Base-by-base conservation (phyloP, 2,113 vertebrate species). In the Hemicordylus capensis region DNA sequence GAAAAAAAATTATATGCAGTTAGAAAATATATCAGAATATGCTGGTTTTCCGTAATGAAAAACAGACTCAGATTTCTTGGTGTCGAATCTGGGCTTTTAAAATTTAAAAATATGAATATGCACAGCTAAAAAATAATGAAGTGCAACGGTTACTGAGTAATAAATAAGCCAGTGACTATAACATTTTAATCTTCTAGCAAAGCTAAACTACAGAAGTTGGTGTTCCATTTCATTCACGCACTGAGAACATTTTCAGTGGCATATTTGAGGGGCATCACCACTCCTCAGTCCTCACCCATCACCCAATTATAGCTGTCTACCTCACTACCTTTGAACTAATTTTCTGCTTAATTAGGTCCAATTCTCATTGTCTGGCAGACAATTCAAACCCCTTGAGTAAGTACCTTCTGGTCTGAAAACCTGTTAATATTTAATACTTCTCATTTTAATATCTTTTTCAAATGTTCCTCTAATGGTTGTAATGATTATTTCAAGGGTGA, bases 321-420 rank as follows among this genome's bases (percentile, higher is more conserved):
- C 88, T 91, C 84, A 82, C 14, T 87, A 89, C 20, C 8, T 90
- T 90, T 92, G 61, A 90, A 81, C 76, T 88, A 89, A 83, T 85
- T 90, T 94, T 87, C 26, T 91, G n/a, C 74, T 93, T 91, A 89
- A 93, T 94, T 86, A 89, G 1, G 39, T 89, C 3, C 28, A 34
- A 84, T 85, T 58, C 54, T 92, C 31, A 51, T 90, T 89, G 37
- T 91, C 39, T 82, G 75, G 2, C 19, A 92, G 58, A 85, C 54
- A 88, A 86, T 93, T 93, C 51, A 91, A 94, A 92, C 42, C 5
- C 51, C 24, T 85, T 93, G 48, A 90, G 4, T 80, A 11, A 85
- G 44, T 83, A 17, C 3, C 85, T 92, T 92, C 44, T 89, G 81
- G 82, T 91, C 48, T 87, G 63, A 92, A 93, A 91, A 76, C 3